Conservation (phyloP, 2,888 invertebrate genomes). For the Dexiosoma caninum region DNA sequence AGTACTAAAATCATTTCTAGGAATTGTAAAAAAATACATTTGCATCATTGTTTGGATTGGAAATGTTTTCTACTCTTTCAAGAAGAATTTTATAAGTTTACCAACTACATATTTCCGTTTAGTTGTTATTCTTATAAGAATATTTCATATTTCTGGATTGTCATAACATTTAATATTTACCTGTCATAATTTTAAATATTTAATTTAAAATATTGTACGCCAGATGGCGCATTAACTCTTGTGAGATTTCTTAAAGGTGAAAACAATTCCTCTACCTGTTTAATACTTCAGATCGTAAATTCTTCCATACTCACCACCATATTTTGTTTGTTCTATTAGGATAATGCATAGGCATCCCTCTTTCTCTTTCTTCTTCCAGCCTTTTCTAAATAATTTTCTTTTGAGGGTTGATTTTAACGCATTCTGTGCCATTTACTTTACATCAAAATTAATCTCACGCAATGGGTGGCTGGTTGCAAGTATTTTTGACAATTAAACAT, state of each 20-base stretch:
- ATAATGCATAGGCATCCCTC: too few species aligned
- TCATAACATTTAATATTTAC: conserved; percentile 20
- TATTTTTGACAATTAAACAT: not conserved
- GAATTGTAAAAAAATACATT: too few species aligned
- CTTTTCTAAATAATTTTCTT: not conserved
- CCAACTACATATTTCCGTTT: not conserved
- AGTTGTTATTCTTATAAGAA: conserved; percentile 27
- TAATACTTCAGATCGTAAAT: not conserved
- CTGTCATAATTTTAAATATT: conserved; percentile 11
- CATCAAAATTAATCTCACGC: not conserved
- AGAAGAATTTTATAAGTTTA: not conserved
- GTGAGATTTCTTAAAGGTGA: conserved; percentile 37
- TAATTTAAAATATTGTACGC: not conserved
- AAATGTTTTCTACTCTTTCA: not conserved
- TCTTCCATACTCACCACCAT: conserved; percentile 9
- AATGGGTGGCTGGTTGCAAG: not conserved
- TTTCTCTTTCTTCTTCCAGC: not conserved
- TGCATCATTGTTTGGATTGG: too few species aligned
- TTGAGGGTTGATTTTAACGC: conserved; percentile 19
- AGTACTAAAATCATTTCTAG: too few species aligned
- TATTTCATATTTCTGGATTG: conserved; percentile 34
- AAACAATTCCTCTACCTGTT: not conserved
- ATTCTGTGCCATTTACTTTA: not conserved
- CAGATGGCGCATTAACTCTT: conserved; percentile 38
- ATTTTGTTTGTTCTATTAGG: too few species aligned